These are phyloP conservation scores for Botrylloides violaceus DNA, from an alignment of 23 tunicate species.

Conservation along the genomic window DNA sequence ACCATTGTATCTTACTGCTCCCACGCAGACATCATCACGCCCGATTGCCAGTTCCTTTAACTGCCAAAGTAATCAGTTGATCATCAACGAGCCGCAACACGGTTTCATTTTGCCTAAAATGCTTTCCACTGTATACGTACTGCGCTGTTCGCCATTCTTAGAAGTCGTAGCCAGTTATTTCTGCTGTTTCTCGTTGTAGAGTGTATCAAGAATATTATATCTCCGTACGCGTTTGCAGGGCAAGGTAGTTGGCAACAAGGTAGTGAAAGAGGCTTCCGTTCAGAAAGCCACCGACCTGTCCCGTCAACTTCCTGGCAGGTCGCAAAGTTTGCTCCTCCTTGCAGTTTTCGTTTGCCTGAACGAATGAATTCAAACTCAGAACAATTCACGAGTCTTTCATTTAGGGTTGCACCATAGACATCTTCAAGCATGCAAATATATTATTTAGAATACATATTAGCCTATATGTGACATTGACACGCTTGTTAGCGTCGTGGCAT, in stretches of 20 bases:
- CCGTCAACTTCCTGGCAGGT: conserved; percentile 8
- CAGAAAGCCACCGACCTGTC: background rate
- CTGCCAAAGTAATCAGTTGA: too few relatives aligned
- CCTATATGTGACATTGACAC: too few relatives aligned
- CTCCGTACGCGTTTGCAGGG: conserved; percentile 15
- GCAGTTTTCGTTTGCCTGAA: background rate
- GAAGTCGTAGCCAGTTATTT: background rate
- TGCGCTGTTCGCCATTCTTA: background rate
- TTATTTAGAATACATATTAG: too few relatives aligned
- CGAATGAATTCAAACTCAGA: too few relatives aligned
- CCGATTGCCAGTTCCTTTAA: too few relatives aligned
- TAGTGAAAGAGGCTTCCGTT: background rate
- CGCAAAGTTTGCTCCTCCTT: conserved; percentile 11
- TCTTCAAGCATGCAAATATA: too few relatives aligned
- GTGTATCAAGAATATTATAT: conserved; percentile 17
- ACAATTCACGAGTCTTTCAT: too few relatives aligned
- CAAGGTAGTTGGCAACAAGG: conserved; percentile 26
- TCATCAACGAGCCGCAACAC: too few relatives aligned
- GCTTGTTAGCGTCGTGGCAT: too few relatives aligned
- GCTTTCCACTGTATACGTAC: background rate
- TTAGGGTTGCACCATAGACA: too few relatives aligned
- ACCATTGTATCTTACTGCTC: conserved; percentile 14
- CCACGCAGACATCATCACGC: conserved; percentile 1
- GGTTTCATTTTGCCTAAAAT: too few relatives aligned
- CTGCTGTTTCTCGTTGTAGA: background rate